Evolutionary conservation across 1,140 invertebrate genomes (phyloP).

Genomic region (Caenorhabditis tropicalis): DNA sequence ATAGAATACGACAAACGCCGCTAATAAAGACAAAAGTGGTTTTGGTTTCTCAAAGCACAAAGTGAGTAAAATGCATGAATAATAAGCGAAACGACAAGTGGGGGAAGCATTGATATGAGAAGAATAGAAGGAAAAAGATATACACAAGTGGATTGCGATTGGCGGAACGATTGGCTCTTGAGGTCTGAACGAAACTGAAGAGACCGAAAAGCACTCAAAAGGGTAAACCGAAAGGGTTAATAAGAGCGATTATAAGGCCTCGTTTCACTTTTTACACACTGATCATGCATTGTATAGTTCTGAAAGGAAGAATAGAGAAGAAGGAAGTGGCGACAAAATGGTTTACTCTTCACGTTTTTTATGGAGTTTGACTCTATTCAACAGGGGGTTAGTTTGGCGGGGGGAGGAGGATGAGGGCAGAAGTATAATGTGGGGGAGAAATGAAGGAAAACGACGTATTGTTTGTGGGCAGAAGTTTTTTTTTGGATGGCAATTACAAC

Average conservation of each 20-base stretch:
- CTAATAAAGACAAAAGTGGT: not conserved
- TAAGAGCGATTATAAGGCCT: slow-evolving; percentile 9
- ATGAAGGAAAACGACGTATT: slow-evolving; percentile 18
- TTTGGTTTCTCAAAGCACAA: not conserved
- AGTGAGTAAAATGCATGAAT: not conserved
- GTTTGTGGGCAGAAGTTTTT: slow-evolving; percentile 8
- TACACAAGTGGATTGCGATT: slow-evolving; percentile 20
- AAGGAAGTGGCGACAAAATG: not conserved
- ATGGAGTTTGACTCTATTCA: slow-evolving; percentile 38
- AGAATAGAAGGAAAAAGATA: not conserved
- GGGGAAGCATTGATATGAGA: not conserved
- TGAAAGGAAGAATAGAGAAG: not conserved
- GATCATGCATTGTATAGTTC: slow-evolving; percentile 4
- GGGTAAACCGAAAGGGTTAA: slow-evolving; percentile 20
- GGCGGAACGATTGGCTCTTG: slow-evolving; percentile 37
- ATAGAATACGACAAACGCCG: not conserved
- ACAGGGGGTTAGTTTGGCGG: not conserved
- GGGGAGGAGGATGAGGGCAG: too few relatives aligned
- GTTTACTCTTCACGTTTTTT: slow-evolving; percentile 12
- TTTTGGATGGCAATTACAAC: slow-evolving; percentile 40
- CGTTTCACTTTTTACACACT: not conserved
- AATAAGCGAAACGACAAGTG: not conserved
- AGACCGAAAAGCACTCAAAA: slow-evolving; percentile 25
- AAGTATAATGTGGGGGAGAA: not conserved
- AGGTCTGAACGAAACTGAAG: not conserved